Base-by-base conservation (phyloP, 2,113 vertebrate species). In the Nymphicus hollandicus region DNA sequence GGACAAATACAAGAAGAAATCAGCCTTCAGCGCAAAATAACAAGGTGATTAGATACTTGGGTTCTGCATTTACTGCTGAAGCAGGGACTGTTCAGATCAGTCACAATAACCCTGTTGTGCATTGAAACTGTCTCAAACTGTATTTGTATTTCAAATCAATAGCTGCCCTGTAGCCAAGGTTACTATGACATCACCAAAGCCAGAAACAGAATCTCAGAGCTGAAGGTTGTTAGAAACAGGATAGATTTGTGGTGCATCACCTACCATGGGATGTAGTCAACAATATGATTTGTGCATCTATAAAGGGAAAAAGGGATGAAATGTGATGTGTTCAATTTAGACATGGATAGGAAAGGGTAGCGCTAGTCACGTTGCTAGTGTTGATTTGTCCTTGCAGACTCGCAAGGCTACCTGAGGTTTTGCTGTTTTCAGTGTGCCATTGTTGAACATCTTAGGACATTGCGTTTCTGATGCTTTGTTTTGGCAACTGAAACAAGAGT, bases 101-200 rank as follows among this genome's bases (percentile, higher is more conserved):
- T 31, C 78, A 91, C 78, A 80, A 60, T 81, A 87, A 85, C 41
- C 63, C 52, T 90, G 41, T 93, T 95, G 89, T 95, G 77, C 73
- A 64, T 63, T 89, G 81, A 89, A 90, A 90, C 89, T 97, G 68
- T 87, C 81, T 86, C 81, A 88, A 81, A 63, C 55, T 66, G 81
- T 66, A 86, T 87, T 90, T 91, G 94, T 95, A 63, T 92, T 96
- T 84, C 28, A 13, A 96, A 96, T 96, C 85, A 93, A 96, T 97
- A 92, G 79, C 86, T 95, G 81, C 81, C 74, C 69, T 86, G 92
- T 92, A 93, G 86, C 80, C 92, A 91, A 74, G 95, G 93, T 86
- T 96, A 95, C 89, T 23, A 23, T 94, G 96, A 95, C 95, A 95
- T 39, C 86, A 85, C 61, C 50, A 86, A 88, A 90, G 64, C 72